Evolutionary conservation across 2,797 vertebrate genomes (phyloP).

Genomic region (Enteromius anoplus): DNA sequence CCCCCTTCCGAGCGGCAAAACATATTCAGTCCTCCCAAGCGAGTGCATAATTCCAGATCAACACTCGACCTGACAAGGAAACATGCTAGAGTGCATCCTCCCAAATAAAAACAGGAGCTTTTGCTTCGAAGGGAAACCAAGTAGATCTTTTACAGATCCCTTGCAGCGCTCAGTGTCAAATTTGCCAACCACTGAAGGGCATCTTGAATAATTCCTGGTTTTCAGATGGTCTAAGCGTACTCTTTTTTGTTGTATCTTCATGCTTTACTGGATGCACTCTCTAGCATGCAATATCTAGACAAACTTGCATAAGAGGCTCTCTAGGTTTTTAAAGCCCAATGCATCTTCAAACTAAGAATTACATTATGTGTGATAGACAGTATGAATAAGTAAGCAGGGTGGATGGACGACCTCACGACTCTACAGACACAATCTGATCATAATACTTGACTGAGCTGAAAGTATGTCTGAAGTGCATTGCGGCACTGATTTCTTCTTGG

Average conservation of each 20-base stretch:
- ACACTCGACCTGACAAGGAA: constrained; percentile 35
- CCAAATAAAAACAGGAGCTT: constrained; percentile 45
- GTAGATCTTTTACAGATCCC: constrained; percentile 34
- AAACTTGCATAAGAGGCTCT: constrained; percentile 30
- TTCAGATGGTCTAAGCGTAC: constrained; percentile 49
- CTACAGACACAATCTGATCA: constrained; percentile 27
- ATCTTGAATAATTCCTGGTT: constrained; percentile 57
- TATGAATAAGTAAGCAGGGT: constrained; percentile 39
- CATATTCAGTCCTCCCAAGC: constrained; percentile 39
- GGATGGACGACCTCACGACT: neutral
- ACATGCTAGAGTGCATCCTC: constrained; percentile 38
- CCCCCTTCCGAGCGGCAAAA: constrained; percentile 15
- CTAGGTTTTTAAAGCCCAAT: neutral
- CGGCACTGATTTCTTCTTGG: neutral
- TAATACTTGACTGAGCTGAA: constrained; percentile 15
- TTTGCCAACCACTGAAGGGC: constrained; percentile 37
- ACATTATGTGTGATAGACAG: constrained; percentile 34
- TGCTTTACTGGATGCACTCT: constrained; percentile 30
- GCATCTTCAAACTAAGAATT: constrained; percentile 24
- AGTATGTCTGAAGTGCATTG: constrained; percentile 1
- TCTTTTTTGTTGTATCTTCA: neutral
- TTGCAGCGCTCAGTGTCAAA: constrained; percentile 24
- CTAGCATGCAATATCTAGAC: constrained; percentile 32
- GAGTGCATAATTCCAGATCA: constrained; percentile 42
- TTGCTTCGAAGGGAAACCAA: constrained; percentile 30